These are phyloP conservation scores for Lucinisca nassula DNA, from an alignment of 2,888 invertebrate genomes.

Conservation along the genomic window DNA sequence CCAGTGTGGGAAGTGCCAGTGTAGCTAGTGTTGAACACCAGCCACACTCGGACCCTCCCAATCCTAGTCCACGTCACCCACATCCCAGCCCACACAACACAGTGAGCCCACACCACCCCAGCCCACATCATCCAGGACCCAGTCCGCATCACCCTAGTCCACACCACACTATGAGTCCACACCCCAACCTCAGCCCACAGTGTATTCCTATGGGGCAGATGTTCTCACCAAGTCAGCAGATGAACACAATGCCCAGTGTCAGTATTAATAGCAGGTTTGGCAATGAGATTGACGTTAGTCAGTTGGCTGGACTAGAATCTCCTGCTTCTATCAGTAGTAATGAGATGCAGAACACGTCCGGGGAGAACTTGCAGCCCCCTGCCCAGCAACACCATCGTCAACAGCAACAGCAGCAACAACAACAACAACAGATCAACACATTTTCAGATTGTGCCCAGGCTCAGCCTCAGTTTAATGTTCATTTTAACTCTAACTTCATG, in stretches of 20 bases:
- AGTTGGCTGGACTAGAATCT: conserved; percentile 95
- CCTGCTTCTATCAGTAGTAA: conserved; percentile 95
- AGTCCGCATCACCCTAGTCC: conserved; percentile 70
- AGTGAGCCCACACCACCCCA: conserved; percentile 67
- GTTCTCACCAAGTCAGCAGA: conserved; percentile 66
- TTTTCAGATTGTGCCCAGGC: conserved; percentile 87
- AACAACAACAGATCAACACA: conserved; percentile 58
- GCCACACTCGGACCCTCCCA: conserved; percentile 57
- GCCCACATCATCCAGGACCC: conserved; percentile 70
- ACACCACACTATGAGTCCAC: conserved; percentile 65
- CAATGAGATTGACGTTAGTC: conserved; percentile 93
- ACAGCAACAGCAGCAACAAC: conserved; percentile 27
- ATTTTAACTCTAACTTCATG: conserved; percentile 72
- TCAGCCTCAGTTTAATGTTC: conserved; percentile 60
- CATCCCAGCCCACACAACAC: conserved; percentile 71
- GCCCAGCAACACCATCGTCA: conserved; percentile 72
- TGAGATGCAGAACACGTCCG: conserved; percentile 91
- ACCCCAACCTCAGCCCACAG: conserved; percentile 67
- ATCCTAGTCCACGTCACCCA: conserved; percentile 67
- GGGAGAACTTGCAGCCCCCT: conserved; percentile 89
- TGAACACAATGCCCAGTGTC: conserved; percentile 63
- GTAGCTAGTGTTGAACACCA: conserved; percentile 71
- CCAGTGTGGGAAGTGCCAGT: conserved; percentile 66
- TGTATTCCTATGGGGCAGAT: conserved; percentile 66
- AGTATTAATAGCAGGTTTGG: conserved; percentile 72